Conservation (phyloP, 1,140 invertebrate species). For the Trichoplusia ni region DNA sequence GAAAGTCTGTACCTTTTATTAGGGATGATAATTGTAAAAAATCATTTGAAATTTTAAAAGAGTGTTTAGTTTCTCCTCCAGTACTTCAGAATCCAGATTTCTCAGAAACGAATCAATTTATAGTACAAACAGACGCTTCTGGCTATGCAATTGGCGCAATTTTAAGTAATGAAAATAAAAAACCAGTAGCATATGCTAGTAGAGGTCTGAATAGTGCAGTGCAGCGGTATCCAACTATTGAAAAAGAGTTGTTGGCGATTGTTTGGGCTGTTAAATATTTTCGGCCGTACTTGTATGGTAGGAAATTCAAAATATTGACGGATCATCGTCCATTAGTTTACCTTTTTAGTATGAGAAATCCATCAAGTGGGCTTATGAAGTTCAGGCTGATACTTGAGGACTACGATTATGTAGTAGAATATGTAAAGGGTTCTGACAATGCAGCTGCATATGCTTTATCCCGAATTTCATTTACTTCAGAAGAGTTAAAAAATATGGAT, state of each 20-base stretch:
- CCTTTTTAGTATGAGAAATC: neutral
- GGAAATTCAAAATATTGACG: neutral
- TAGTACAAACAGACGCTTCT: conserved; percentile 56
- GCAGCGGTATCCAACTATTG: conserved; percentile 38
- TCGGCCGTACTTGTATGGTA: conserved; percentile 49
- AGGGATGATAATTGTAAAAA: conserved; percentile 39
- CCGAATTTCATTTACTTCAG: neutral
- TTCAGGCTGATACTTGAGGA: neutral
- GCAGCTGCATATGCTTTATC: neutral
- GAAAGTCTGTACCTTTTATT: conserved; percentile 24
- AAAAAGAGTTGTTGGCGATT: conserved; percentile 81
- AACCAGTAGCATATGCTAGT: conserved; percentile 61
- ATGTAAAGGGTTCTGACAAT: neutral
- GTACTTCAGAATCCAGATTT: too few relatives aligned
- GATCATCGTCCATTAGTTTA: conserved; percentile 45
- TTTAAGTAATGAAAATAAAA: conserved; percentile 59
- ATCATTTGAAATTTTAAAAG: conserved; percentile 55
- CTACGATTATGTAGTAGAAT: neutral
- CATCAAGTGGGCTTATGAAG: neutral
- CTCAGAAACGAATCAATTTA: conserved; percentile 30
- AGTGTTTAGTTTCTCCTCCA: too few relatives aligned
- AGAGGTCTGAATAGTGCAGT: conserved; percentile 60
- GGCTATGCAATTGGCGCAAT: conserved; percentile 54
- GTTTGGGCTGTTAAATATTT: too few relatives aligned
- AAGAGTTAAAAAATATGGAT: neutral